phyloP scores from a whole-genome alignment of 2,797 vertebrate species.

The Myioborus miniatus region DNA sequence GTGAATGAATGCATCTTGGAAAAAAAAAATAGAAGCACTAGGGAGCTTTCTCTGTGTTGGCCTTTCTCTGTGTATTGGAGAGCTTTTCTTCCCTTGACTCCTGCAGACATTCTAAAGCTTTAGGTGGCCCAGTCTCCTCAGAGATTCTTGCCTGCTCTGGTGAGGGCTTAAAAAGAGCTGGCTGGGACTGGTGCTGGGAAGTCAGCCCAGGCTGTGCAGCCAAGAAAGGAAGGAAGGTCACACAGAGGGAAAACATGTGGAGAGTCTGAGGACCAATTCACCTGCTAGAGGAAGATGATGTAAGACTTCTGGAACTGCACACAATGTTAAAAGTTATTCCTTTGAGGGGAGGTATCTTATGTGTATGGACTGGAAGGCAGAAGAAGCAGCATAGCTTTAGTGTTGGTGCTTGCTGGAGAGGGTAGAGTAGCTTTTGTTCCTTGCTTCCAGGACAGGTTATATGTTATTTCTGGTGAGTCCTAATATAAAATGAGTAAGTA shows the following conservation, averaged over 20 bases:
- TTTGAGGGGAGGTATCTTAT: neutral
- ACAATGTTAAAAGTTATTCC: neutral
- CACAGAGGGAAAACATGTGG: fast-evolving
- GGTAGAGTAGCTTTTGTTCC: neutral
- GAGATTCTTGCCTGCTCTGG: neutral
- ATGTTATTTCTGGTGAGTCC: neutral
- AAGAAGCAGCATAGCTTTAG: neutral
- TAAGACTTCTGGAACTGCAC: neutral
- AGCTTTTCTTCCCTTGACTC: neutral
- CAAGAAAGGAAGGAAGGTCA: neutral
- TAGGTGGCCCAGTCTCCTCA: neutral
- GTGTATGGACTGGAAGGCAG: neutral
- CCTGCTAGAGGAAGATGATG: neutral
- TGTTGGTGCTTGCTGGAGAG: fast-evolving
- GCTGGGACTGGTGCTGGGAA: neutral
- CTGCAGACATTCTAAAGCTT: neutral
- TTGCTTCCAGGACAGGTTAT: neutral
- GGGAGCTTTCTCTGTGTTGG: neutral
- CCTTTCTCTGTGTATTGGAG: neutral
- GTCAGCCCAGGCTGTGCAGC: neutral
- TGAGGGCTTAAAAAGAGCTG: neutral
- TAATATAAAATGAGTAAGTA: neutral
- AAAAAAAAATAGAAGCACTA: neutral
- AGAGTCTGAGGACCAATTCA: neutral
- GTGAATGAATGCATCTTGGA: neutral